phyloP scores from a whole-genome alignment of 2,113 vertebrate genomes.

The Perognathus longimembris region DNA sequence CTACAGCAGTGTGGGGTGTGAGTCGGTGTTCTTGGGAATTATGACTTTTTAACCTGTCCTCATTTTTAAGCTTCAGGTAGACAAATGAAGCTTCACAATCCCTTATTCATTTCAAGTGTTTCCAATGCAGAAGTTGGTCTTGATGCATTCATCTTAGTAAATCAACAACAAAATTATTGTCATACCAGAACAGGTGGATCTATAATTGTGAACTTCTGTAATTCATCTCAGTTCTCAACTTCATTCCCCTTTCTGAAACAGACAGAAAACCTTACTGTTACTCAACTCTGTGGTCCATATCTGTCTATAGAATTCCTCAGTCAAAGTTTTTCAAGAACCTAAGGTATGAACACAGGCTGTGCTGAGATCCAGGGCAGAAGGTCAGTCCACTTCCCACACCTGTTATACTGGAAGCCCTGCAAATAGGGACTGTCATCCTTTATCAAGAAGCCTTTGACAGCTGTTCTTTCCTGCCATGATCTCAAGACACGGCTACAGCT shows the following conservation, averaged over 20 bases:
- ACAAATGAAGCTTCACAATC: conserved; percentile 49
- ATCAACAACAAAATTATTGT: conserved; percentile 58
- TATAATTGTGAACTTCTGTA: conserved; percentile 42
- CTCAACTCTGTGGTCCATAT: neutral
- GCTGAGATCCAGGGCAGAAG: neutral
- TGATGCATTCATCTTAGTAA: conserved; percentile 43
- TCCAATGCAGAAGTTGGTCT: conserved; percentile 35
- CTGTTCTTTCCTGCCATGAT: neutral
- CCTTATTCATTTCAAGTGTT: conserved; percentile 69
- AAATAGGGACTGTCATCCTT: neutral
- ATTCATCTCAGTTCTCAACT: conserved; percentile 46
- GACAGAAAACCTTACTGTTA: neutral
- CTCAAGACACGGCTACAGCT: neutral
- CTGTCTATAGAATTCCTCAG: neutral
- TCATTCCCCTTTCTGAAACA: conserved; percentile 41
- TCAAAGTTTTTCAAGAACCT: neutral
- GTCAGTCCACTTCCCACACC: no score
- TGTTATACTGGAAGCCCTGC: neutral
- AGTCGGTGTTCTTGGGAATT: conserved; percentile 10
- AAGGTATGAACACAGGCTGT: neutral
- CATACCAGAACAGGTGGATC: conserved; percentile 55
- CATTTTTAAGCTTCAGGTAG: conserved; percentile 62
- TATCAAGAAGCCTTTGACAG: neutral
- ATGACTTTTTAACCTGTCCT: neutral
- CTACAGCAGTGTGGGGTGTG: neutral